Evolutionary conservation across 2,888 invertebrate species (phyloP).

Genomic region (Anaspis maculata): DNA sequence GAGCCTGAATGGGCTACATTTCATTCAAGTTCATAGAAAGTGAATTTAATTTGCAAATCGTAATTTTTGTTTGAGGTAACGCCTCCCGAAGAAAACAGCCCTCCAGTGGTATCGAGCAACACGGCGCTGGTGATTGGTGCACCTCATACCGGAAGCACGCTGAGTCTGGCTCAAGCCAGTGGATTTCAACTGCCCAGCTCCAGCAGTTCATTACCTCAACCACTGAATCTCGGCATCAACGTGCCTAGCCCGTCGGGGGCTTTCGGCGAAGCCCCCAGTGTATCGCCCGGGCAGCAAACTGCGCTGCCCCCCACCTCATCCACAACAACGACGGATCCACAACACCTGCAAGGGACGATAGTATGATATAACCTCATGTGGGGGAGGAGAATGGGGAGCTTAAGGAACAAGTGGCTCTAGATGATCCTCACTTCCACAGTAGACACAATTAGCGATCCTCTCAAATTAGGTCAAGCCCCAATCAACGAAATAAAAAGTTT

Average conservation of each 20-base stretch:
- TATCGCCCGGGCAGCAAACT: slow-evolving; percentile 33
- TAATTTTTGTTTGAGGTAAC: no score
- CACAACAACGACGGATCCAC: slow-evolving; percentile 50
- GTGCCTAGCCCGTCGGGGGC: slow-evolving; percentile 22
- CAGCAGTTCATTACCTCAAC: slow-evolving; percentile 28
- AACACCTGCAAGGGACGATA: slow-evolving; percentile 81
- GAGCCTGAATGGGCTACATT: no score
- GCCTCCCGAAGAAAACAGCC: slow-evolving; percentile 49
- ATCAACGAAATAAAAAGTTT: no score
- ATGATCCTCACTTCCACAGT: slow-evolving; percentile 45
- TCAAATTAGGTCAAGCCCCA: no score
- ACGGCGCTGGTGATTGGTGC: slow-evolving; percentile 47
- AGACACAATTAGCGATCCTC: no score
- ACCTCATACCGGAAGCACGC: slow-evolving; percentile 36
- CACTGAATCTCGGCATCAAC: slow-evolving; percentile 33
- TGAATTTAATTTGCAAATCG: no score
- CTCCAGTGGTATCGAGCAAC: slow-evolving; percentile 47
- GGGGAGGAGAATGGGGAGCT: slow-evolving; percentile 79
- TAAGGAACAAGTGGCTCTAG: slow-evolving; percentile 67
- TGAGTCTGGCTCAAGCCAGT: slow-evolving; percentile 31
- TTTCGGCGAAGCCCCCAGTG: slow-evolving; percentile 35
- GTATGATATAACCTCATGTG: slow-evolving; percentile 94
- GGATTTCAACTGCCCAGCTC: slow-evolving; percentile 30
- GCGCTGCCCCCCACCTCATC: slow-evolving; percentile 36
- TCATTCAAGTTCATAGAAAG: no score